Base-by-base conservation (phyloP, 2,797 vertebrate genomes). In the Lateolabrax maculatus region DNA sequence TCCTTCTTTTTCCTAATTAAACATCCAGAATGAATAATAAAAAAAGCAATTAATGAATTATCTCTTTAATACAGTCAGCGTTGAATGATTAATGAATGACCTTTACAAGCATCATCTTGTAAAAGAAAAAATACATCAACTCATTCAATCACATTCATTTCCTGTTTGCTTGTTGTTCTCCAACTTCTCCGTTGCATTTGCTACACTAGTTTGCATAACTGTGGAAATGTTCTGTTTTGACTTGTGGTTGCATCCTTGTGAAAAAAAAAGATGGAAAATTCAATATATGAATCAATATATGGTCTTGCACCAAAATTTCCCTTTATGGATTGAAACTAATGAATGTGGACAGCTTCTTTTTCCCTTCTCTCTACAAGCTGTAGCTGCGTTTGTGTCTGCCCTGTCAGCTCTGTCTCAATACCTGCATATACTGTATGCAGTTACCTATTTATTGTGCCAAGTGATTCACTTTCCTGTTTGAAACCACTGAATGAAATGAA, bases 401-500 rank as follows among this genome's bases (percentile, higher is more conserved):
- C 27, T 61, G 58, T 80, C 51, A 55, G 39, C 55, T 63, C 29
- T 34, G 19, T 53, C 61, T 75, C 27, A 69, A 21, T 25, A 34
- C 15, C 68, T 57, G 11, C 6, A 72, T 46, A 19, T 29, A 48
- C 2, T 66, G 4, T 27, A 75, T 41, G 34, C 43, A 46, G 27
- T 25, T 56, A 70, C 25, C 11, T 43, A 29, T 52, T 79, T 64
- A 18, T 34, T 43, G 11, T 3, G 34, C 44, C 21, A 70, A 53
- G 10, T 62, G 44, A 77, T 69, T 69, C 29, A 61, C 11, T 71
- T 64, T 63, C 27, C 48, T 56, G 31, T 61, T 75, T 79, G n/a
- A 75, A 69, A 57, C 19, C 61, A 63, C 18, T 18, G 39, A 65
- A 61, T 67, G 46, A n/a, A 75, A 69, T 78, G 10, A 62, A 71